Conservation (phyloP, 2,797 vertebrate genomes). For the Fringilla coelebs region DNA sequence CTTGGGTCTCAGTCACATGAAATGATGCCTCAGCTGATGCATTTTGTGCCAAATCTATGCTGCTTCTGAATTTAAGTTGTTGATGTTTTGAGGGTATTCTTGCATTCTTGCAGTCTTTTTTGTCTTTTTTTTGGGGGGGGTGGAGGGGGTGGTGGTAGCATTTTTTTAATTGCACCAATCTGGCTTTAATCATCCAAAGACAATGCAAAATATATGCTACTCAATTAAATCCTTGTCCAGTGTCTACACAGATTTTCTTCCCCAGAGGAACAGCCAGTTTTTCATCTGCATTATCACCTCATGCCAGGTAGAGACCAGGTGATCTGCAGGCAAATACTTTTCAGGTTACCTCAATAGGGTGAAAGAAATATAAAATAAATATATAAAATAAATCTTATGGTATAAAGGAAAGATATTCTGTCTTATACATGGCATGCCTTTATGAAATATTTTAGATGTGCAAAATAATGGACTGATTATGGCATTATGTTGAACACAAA, state of each 20-base stretch:
- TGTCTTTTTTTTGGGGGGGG: too few species aligned
- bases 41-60: not conserved
- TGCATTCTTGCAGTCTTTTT: not conserved
- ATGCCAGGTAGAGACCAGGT: not conserved
- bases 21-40: not conserved
- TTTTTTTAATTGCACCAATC: not conserved
- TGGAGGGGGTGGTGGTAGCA: rapidly evolving
- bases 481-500: not conserved
- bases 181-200: not conserved
- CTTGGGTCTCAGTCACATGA: not conserved
- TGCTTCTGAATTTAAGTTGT: not conserved
- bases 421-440: not conserved
- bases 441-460: not conserved
- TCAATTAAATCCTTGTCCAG: not conserved
- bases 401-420: not conserved
- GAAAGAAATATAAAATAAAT: conserved; percentile 19
- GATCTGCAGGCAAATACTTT: not conserved
- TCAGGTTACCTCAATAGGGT: not conserved
- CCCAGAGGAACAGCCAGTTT: not conserved
- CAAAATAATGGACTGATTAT: not conserved
- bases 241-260: not conserved
- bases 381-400: not conserved
- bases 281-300: not conserved
- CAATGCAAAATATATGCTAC: not conserved
- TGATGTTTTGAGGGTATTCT: not conserved